Conservation (phyloP, 2,888 invertebrate genomes). For the Trachelus troglodyta region DNA sequence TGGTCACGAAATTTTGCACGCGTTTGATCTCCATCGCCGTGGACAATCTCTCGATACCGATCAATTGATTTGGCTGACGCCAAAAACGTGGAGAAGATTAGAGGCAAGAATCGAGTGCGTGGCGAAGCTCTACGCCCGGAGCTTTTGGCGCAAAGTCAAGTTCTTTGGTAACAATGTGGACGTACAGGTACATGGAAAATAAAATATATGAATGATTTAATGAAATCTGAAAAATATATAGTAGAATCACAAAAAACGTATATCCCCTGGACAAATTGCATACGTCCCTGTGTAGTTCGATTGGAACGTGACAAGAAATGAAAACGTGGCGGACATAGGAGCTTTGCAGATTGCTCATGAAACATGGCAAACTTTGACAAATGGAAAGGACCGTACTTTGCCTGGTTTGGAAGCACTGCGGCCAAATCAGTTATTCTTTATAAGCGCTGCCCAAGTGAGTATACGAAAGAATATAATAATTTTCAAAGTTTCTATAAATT, state of each 20-base stretch:
- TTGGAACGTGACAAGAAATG: conserved; percentile 69
- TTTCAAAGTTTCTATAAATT: background rate
- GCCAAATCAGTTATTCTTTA: conserved; percentile 68
- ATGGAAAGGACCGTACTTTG: conserved; percentile 60
- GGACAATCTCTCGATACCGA: conserved; percentile 58
- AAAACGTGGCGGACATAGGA: conserved; percentile 69
- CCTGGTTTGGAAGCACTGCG: conserved; percentile 66
- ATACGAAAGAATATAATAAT: background rate
- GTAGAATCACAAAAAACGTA: background rate
- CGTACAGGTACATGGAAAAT: conserved; percentile 60
- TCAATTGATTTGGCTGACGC: conserved; percentile 63
- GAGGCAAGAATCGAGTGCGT: conserved; percentile 67
- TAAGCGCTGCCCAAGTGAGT: conserved; percentile 68
- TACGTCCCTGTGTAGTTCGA: conserved; percentile 62
- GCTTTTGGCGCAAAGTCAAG: conserved; percentile 65
- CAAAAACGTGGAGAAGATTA: conserved; percentile 63
- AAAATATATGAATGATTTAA: background rate
- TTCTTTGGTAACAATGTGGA: conserved; percentile 66
- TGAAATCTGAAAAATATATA: background rate
- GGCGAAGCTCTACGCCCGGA: conserved; percentile 65
- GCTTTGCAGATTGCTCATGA: conserved; percentile 67
- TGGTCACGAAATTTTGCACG: conserved; percentile 69
- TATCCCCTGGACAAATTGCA: background rate
- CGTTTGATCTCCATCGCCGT: conserved; percentile 64
- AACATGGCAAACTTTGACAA: conserved; percentile 63